Percentiles rank a stretch among this genome's conserved stretches.
phyloP scores from a whole-genome alignment of 1,140 invertebrate genomes.

The Drosophila sulfurigaster region DNA sequence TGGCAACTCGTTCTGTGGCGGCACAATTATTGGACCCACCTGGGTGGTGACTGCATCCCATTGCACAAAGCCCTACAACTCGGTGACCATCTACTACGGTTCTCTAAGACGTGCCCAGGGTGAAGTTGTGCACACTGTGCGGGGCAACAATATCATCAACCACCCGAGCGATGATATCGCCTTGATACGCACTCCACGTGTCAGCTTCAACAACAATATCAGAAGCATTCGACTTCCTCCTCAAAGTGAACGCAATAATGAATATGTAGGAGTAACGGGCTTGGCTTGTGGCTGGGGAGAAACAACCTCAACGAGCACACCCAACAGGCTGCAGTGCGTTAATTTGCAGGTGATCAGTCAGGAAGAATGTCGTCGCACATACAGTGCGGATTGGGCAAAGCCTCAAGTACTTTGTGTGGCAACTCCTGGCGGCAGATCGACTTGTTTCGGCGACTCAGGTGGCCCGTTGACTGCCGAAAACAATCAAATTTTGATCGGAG shows the following conservation, averaged over 20 bases:
- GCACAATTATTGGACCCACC: constrained; percentile 53
- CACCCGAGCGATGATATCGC: constrained; percentile 59
- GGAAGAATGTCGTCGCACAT: constrained; percentile 36
- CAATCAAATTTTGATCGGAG: constrained; percentile 43
- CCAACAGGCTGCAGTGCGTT: constrained; percentile 62
- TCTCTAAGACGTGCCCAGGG: constrained; percentile 44
- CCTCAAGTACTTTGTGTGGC: constrained; percentile 50
- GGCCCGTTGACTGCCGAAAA: constrained; percentile 52
- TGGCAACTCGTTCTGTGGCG: constrained; percentile 42
- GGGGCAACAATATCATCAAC: constrained; percentile 55
- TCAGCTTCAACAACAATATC: constrained; percentile 42
- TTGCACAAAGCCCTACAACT: constrained; percentile 48
- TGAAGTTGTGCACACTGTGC: constrained; percentile 39
- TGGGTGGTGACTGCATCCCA: constrained; percentile 67
- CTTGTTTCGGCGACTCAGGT: constrained; percentile 57
- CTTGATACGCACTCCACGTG: constrained; percentile 55
- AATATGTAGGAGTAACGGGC: constrained; percentile 45
- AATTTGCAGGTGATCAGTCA: constrained; percentile 58
- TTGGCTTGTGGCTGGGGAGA: constrained; percentile 65
- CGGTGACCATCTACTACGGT: constrained; percentile 75
- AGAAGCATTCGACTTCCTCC: constrained; percentile 45
- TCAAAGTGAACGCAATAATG: constrained; percentile 17
- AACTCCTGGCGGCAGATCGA: constrained; percentile 47
- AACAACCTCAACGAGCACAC: constrained; percentile 34
- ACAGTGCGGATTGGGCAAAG: background rate